Evolutionary conservation across 2,797 vertebrate genomes (phyloP).

Genomic region (Arrhamphus sclerolepis): DNA sequence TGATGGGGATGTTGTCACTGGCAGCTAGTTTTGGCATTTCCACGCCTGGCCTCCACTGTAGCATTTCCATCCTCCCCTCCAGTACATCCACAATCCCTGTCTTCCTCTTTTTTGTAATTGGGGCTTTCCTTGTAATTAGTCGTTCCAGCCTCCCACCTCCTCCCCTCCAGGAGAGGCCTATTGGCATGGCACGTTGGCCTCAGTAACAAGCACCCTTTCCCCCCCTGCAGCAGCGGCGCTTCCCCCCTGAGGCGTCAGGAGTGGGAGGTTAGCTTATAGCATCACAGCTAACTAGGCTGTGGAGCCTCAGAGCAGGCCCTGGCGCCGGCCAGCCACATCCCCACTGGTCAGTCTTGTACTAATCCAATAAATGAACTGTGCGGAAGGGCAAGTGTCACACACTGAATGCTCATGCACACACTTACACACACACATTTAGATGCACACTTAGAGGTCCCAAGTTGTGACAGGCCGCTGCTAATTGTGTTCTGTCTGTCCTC

Average conservation of each 20-base stretch:
- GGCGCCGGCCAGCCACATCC: slow-evolving; percentile 71
- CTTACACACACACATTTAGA: slow-evolving; percentile 33
- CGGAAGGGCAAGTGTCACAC: slow-evolving; percentile 74
- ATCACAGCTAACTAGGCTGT: slow-evolving; percentile 62
- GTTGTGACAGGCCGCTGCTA: slow-evolving; percentile 71
- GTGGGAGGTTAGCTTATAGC: slow-evolving; percentile 66
- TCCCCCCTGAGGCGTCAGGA: slow-evolving; percentile 34
- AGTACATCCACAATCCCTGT: slow-evolving; percentile 44
- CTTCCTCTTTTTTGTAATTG: slow-evolving; percentile 69
- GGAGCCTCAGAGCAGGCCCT: slow-evolving; percentile 66
- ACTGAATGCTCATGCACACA: slow-evolving; percentile 23
- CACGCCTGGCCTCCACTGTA: slow-evolving; percentile 65
- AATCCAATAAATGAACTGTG: slow-evolving; percentile 80
- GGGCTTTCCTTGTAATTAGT: slow-evolving; percentile 75
- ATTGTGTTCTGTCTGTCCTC: slow-evolving; percentile 67
- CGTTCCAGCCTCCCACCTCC: slow-evolving; percentile 29
- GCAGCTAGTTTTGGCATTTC: slow-evolving; percentile 77
- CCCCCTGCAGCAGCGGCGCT: slow-evolving; percentile 39
- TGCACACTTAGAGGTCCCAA: slow-evolving; percentile 52
- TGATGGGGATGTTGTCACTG: slow-evolving; percentile 64
- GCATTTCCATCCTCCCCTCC: slow-evolving; percentile 55
- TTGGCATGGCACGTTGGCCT: slow-evolving; percentile 57
- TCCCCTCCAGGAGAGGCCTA: slow-evolving; percentile 52
- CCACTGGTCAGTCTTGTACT: slow-evolving; percentile 75
- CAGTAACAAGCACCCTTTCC: slow-evolving; percentile 66